phyloP scores from a whole-genome alignment of 2,888 invertebrate genomes.

The Leptarthrus brevirostris region DNA sequence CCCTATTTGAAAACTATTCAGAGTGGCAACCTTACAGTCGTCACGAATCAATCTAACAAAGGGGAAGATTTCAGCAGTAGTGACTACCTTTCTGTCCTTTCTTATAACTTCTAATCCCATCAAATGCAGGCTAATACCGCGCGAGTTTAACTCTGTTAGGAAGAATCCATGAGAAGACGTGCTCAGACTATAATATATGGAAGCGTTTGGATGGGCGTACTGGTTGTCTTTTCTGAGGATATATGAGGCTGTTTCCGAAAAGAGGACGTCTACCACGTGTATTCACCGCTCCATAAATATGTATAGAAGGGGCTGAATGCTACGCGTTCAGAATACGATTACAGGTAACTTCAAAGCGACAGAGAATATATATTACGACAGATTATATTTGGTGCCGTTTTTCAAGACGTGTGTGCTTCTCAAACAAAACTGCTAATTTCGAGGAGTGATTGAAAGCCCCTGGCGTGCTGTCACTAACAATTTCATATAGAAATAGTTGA shows the following conservation, averaged over 20 bases:
- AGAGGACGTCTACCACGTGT: constrained; percentile 38
- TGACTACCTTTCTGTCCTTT: constrained; percentile 23
- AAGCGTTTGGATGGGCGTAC: not conserved
- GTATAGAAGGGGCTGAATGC: constrained; percentile 37
- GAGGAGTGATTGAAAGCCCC: constrained; percentile 18
- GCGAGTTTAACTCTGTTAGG: constrained; percentile 47
- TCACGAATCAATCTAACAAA: constrained; percentile 27
- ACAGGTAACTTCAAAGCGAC: not conserved
- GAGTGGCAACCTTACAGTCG: constrained; percentile 7
- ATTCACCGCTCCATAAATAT: constrained; percentile 46
- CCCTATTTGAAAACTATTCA: not conserved
- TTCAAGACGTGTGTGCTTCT: constrained; percentile 1
- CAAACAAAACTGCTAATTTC: constrained; percentile 39
- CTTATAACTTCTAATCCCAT: constrained; percentile 49
- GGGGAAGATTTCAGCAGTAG: constrained; percentile 22
- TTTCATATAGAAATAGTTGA: not conserved
- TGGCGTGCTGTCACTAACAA: constrained; percentile 3
- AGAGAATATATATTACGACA: constrained; percentile 23
- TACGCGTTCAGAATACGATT: constrained; percentile 38
- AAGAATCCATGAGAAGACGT: constrained; percentile 38
- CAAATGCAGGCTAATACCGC: constrained; percentile 48
- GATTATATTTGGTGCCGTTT: constrained; percentile 41
- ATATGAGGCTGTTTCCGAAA: constrained; percentile 39
- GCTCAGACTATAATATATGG: constrained; percentile 18
- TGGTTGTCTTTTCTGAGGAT: constrained; percentile 25